phyloP scores from a whole-genome alignment of 2,797 vertebrate species.

The Fratercula arctica region DNA sequence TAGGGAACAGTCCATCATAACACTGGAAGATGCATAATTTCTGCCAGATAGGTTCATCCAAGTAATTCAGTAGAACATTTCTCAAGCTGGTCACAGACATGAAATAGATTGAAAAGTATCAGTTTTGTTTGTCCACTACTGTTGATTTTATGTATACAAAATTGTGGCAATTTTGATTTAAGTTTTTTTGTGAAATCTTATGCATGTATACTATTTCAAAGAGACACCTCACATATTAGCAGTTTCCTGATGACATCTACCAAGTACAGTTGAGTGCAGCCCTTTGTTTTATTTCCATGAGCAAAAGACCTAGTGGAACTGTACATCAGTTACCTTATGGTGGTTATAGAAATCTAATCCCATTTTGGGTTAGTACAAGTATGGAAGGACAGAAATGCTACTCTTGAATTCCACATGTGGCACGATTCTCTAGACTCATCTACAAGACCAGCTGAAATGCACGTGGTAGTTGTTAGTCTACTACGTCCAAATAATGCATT shows the following conservation, averaged over 20 bases:
- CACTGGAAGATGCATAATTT: not conserved
- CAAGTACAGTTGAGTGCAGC: not conserved
- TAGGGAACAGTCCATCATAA: not conserved
- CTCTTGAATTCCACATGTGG: rapidly evolving
- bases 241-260: not conserved
- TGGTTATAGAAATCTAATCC: not conserved
- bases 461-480: not conserved
- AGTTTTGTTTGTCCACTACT: not conserved
- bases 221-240: not conserved
- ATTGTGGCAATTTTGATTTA: not conserved
- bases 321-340: not conserved
- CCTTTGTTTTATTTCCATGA: not conserved
- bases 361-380: not conserved
- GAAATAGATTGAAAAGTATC: not conserved
- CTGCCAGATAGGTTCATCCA: not conserved
- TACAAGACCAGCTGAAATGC: not conserved
- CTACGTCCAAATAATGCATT: not conserved
- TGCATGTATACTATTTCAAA: not conserved
- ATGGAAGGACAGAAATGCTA: not conserved
- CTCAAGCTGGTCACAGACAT: not conserved
- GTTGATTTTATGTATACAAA: not conserved
- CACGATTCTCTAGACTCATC: not conserved
- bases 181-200: not conserved
- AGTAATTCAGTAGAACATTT: not conserved
- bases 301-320: not conserved